phyloP scores from a whole-genome alignment of 2,797 vertebrate genomes.

The Odontamblyopus lacepedii region DNA sequence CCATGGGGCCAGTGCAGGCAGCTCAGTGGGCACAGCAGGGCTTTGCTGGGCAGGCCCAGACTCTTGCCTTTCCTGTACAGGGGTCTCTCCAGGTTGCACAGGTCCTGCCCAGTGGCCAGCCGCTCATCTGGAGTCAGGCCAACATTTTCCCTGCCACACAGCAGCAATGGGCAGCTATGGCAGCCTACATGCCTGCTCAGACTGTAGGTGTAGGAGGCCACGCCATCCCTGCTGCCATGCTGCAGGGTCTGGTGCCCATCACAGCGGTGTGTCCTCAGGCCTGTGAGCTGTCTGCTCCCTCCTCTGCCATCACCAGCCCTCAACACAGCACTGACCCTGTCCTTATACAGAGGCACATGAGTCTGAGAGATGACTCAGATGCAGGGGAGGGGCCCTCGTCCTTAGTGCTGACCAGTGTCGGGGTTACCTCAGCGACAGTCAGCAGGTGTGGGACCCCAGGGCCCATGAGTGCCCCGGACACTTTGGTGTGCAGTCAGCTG shows the following conservation, averaged over 20 bases:
- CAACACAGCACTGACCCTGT: slow-evolving; percentile 83
- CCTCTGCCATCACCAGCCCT: slow-evolving; percentile 88
- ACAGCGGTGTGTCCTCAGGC: slow-evolving; percentile 82
- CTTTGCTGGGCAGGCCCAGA: slow-evolving; percentile 84
- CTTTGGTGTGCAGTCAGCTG: slow-evolving; percentile 89
- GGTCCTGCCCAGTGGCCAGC: slow-evolving; percentile 94
- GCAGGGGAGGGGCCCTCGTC: slow-evolving; percentile 69
- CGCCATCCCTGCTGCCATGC: slow-evolving; percentile 93
- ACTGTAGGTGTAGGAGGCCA: slow-evolving; percentile 84
- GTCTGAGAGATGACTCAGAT: slow-evolving; percentile 64
- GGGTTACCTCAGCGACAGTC: slow-evolving; percentile 38
- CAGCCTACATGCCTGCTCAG: slow-evolving; percentile 95
- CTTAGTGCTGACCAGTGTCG: slow-evolving; percentile 47
- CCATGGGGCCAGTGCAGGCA: slow-evolving; percentile 95
- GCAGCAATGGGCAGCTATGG: slow-evolving; percentile 94
- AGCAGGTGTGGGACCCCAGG: slow-evolving; percentile 71
- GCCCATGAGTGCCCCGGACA: slow-evolving; percentile 64
- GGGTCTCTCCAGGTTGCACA: slow-evolving; percentile 90
- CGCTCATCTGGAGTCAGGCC: slow-evolving; percentile 94
- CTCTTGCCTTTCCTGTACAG: slow-evolving; percentile 92
- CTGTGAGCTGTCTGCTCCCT: slow-evolving; percentile 72
- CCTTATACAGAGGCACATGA: slow-evolving; percentile 74
- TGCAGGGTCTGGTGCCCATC: slow-evolving; percentile 92
- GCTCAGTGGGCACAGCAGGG: slow-evolving; percentile 98
- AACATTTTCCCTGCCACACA: slow-evolving; percentile 92